A percentile compares a stretch with the other conserved stretches of the same genome.
These are phyloP conservation scores for Andrena bucephala DNA, from an alignment of 2,888 invertebrate species.

Conservation along the genomic window DNA sequence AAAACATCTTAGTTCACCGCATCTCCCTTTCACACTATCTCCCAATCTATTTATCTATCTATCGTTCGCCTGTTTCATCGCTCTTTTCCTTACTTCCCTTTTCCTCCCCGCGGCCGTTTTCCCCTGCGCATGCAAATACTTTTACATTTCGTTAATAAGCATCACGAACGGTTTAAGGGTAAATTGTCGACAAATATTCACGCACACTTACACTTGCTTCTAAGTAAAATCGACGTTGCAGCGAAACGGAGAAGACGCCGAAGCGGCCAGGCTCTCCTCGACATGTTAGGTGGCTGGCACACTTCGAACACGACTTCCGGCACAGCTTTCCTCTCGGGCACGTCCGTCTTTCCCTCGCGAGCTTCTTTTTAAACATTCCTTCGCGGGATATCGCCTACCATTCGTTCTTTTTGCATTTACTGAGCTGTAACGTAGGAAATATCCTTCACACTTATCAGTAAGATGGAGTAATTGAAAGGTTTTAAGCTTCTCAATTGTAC, in stretches of 20 bases:
- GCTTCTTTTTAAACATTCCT: not conserved
- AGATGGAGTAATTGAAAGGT: not conserved
- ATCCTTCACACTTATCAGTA: not conserved
- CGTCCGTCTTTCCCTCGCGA: not conserved
- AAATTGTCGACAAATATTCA: constrained; percentile 4
- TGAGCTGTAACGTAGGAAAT: constrained; percentile 18
- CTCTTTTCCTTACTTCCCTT: not conserved
- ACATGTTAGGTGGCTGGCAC: not conserved
- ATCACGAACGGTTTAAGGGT: constrained; percentile 9
- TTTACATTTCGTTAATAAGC: constrained; percentile 9
- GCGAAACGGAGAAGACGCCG: not conserved
- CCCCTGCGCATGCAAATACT: not conserved
- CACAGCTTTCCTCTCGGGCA: not conserved
- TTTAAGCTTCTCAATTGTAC: no score
- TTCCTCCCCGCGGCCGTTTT: not conserved
- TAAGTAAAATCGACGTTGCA: constrained; percentile 6
- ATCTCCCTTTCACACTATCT: constrained; percentile 34
- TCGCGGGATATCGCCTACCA: constrained; percentile 3
- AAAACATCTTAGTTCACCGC: constrained; percentile 74
- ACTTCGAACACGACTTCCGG: constrained; percentile 9
- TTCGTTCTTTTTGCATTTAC: not conserved
- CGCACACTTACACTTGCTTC: not conserved
- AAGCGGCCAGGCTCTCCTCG: constrained; percentile 6
- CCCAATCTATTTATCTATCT: not conserved
- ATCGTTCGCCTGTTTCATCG: not conserved